A percentile compares a stretch with the other conserved stretches of the same genome.
Evolutionary conservation across 2,888 invertebrate species (phyloP).

Genomic region (Augochlorella aurata): DNA sequence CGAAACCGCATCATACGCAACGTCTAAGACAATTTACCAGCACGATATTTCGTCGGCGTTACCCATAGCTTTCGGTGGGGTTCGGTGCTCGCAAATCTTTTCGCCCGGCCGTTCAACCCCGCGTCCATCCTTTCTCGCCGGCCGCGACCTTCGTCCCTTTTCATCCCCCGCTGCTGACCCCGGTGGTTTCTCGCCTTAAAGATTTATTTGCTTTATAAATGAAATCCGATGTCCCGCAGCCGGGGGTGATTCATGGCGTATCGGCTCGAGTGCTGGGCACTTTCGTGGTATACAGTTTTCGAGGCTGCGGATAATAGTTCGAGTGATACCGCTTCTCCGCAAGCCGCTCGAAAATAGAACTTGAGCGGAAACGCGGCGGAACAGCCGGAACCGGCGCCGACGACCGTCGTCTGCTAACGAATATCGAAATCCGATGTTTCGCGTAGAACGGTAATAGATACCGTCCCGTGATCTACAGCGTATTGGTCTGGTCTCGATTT

Average conservation of each 20-base stretch:
- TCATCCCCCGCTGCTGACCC: constrained; percentile 56
- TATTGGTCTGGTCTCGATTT: constrained; percentile 1
- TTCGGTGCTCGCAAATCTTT: constrained; percentile 44
- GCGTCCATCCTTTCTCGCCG: background rate
- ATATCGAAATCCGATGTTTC: constrained; percentile 57
- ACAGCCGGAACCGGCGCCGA: constrained; percentile 45
- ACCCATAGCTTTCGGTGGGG: constrained; percentile 31
- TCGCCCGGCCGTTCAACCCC: background rate
- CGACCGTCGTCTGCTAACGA: constrained; percentile 46
- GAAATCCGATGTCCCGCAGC: constrained; percentile 69
- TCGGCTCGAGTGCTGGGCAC: constrained; percentile 63
- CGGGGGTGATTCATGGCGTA: constrained; percentile 68
- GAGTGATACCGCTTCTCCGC: constrained; percentile 52
- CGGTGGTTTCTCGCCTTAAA: constrained; percentile 67
- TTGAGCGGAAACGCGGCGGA: constrained; percentile 51
- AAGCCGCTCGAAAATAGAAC: constrained; percentile 57
- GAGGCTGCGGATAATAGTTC: constrained; percentile 61
- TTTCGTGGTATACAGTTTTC: constrained; percentile 63
- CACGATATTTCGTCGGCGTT: constrained; percentile 55
- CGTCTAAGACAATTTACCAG: constrained; percentile 66
- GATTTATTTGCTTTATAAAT: constrained; percentile 75
- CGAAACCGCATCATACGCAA: background rate
- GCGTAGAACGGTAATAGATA: constrained; percentile 30
- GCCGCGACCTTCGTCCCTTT: constrained; percentile 28
- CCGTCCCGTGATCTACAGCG: constrained; percentile 24